Conservation (phyloP, 37 sponge, comb jelly and placozoan genomes). For the Aplysina aerophoba region DNA sequence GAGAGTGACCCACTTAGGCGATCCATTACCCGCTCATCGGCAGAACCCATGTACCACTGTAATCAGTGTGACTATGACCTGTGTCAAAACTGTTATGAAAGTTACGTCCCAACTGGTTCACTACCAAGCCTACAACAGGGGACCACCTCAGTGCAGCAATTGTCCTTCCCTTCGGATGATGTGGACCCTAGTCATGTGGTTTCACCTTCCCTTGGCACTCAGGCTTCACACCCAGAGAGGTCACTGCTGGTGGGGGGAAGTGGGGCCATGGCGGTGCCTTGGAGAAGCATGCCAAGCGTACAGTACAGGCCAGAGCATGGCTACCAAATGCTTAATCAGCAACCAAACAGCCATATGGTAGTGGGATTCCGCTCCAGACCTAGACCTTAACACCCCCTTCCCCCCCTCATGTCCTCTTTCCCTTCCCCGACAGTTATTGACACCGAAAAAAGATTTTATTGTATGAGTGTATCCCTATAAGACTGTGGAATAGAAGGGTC, state of each 20-base stretch:
- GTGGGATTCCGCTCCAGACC: conserved; percentile 18
- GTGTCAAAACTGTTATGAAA: conserved; percentile 55
- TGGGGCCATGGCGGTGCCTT: background rate
- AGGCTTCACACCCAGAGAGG: background rate
- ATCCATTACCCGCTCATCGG: conserved; percentile 14
- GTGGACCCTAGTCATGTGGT: background rate
- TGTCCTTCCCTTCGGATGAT: background rate
- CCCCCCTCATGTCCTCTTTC: no score
- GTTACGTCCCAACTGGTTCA: background rate
- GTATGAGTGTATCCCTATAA: no score
- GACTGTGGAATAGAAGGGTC: no score
- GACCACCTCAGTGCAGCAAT: background rate
- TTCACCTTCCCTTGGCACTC: background rate
- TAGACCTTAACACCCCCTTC: background rate
- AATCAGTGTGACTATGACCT: conserved; percentile 59
- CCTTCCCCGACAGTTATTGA: no score
- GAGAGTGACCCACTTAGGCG: background rate
- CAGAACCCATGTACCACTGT: conserved; percentile 68
- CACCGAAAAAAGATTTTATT: no score
- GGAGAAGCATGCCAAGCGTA: background rate
- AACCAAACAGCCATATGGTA: conserved; percentile 21
- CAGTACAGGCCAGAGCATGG: conserved; percentile 11
- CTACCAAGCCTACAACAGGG: background rate
- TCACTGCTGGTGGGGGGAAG: conserved; percentile 17
- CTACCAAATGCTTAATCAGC: conserved; percentile 16